phyloP scores from a whole-genome alignment of 2,888 invertebrate genomes.

The Apantesis nais region DNA sequence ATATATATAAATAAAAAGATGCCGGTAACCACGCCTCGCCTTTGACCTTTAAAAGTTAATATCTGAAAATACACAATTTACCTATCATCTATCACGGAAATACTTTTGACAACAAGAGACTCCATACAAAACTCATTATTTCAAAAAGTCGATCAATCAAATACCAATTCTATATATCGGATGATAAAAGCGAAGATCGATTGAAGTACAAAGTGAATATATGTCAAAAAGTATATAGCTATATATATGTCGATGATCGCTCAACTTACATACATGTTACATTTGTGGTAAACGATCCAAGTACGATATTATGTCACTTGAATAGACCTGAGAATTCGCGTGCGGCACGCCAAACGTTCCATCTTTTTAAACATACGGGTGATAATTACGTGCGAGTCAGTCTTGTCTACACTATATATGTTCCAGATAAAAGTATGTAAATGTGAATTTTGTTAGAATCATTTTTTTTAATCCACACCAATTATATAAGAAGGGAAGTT shows the following conservation, averaged over 20 bases:
- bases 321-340: slow-evolving; percentile 67
- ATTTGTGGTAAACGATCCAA: slow-evolving; percentile 46
- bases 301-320: slow-evolving; percentile 62
- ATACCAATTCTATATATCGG: slow-evolving; percentile 27
- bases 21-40: not conserved
- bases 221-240: slow-evolving; percentile 31
- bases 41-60: slow-evolving; percentile 6
- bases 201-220: slow-evolving; percentile 8
- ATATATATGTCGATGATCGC: slow-evolving; percentile 19
- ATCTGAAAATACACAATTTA: slow-evolving; percentile 13
- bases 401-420: not conserved
- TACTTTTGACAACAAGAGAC: slow-evolving; percentile 15
- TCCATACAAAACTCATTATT: slow-evolving; percentile 19
- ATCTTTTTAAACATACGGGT: slow-evolving; percentile 38
- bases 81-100: slow-evolving; percentile 16
- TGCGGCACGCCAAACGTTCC: slow-evolving; percentile 65
- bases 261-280: slow-evolving; percentile 27
- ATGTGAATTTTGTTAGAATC: not conserved
- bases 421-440: not conserved
- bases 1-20: too few species aligned
- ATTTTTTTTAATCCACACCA: not conserved
- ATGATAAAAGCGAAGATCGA: slow-evolving; percentile 34
- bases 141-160: slow-evolving; percentile 21
- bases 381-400: slow-evolving; percentile 15
- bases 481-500: too few species aligned